Evolutionary conservation across 1,140 invertebrate species (phyloP).

Genomic region (Drosophila sproati): DNA sequence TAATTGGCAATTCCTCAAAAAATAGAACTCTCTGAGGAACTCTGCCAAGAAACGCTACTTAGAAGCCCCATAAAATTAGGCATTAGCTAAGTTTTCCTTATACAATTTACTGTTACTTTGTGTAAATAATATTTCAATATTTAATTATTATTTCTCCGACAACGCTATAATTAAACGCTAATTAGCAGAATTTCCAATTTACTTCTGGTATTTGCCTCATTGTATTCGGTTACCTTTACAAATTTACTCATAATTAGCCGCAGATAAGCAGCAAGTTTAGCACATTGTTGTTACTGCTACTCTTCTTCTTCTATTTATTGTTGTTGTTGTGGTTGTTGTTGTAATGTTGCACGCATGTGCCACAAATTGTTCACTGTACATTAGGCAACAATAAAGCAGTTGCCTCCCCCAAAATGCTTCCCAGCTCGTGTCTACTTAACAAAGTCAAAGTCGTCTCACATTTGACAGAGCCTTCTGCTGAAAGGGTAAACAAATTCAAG

Average conservation of each 20-base stretch:
- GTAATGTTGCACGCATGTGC: conserved; percentile 40
- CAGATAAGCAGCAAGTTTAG: conserved; percentile 51
- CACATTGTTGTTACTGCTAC: conserved; percentile 10
- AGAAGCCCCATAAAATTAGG: too few species aligned
- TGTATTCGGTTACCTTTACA: background rate
- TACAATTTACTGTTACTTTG: too few species aligned
- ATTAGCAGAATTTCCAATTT: background rate
- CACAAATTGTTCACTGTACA: conserved; percentile 53
- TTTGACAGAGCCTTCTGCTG: conserved; percentile 54
- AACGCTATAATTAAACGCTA: background rate
- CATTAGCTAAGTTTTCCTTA: too few species aligned
- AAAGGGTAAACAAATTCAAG: conserved; percentile 81
- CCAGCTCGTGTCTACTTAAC: conserved; percentile 8
- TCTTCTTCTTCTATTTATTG: too few species aligned
- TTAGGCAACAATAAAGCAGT: conserved; percentile 58
- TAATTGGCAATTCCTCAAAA: too few species aligned
- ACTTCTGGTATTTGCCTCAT: background rate
- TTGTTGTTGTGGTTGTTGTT: conserved; percentile 3
- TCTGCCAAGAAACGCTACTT: too few species aligned
- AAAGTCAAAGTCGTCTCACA: conserved; percentile 47
- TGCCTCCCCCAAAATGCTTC: background rate
- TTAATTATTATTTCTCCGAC: too few species aligned
- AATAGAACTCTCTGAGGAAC: too few species aligned
- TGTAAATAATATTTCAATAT: too few species aligned
- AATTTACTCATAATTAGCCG: conserved; percentile 52